phyloP scores from a whole-genome alignment of 2,797 vertebrate genomes.

The Cirrhinus molitorella region DNA sequence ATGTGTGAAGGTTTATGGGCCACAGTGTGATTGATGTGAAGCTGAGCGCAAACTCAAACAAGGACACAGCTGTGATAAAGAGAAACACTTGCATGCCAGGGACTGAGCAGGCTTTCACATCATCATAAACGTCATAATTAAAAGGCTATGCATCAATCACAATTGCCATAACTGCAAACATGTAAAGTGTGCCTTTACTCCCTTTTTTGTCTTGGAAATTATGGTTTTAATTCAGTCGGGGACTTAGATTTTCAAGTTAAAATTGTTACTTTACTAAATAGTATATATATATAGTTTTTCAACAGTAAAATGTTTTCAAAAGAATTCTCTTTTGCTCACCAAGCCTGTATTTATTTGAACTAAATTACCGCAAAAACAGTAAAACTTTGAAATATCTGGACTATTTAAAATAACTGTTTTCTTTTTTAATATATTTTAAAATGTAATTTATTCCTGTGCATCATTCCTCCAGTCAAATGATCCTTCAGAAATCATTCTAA shows the following conservation, averaged over 20 bases:
- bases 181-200: conserved; percentile 10
- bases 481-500: too few species aligned
- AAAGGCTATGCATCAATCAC: conserved; percentile 34
- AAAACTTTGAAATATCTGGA: too few species aligned
- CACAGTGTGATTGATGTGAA: conserved; percentile 51
- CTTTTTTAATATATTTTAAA: too few species aligned
- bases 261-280: too few species aligned
- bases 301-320: too few species aligned
- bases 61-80: conserved; percentile 45
- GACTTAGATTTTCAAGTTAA: neutral
- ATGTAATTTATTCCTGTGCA: too few species aligned
- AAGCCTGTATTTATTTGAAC: too few species aligned
- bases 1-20: conserved; percentile 43
- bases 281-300: too few species aligned
- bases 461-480: too few species aligned
- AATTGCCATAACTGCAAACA: neutral
- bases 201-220: neutral
- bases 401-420: too few species aligned
- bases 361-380: too few species aligned
- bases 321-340: too few species aligned
- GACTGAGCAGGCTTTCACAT: conserved; percentile 39
- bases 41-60: conserved; percentile 31
- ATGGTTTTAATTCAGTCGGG: neutral
- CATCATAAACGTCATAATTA: conserved; percentile 46
- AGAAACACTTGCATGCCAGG: conserved; percentile 38